phyloP scores from a whole-genome alignment of 2,888 invertebrate genomes.

The Allolobophora icterica region DNA sequence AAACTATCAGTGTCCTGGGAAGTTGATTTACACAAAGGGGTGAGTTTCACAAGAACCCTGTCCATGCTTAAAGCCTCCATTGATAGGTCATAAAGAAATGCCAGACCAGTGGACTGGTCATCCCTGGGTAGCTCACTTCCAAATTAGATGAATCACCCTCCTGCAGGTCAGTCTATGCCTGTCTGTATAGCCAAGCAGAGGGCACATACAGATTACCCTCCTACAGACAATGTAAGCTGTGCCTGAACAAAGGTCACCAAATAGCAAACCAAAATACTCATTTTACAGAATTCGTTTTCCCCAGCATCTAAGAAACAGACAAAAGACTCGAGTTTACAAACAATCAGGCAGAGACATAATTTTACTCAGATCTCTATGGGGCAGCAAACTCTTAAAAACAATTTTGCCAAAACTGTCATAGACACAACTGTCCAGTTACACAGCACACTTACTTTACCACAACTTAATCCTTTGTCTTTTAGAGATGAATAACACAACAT shows the following conservation, averaged over 20 bases:
- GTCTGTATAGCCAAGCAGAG: not conserved
- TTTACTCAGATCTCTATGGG: not conserved
- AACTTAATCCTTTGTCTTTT: no score
- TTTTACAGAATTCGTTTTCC: not conserved
- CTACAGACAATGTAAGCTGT: not conserved
- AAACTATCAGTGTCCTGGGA: not conserved
- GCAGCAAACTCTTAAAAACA: not conserved
- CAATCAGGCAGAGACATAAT: no score
- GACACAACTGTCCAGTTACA: not conserved
- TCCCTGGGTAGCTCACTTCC: not conserved
- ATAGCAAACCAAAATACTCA: conserved; percentile 6
- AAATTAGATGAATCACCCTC: not conserved
- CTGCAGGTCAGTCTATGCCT: not conserved
- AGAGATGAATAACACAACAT: no score
- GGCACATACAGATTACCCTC: not conserved
- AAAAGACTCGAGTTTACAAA: no score
- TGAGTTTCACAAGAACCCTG: not conserved
- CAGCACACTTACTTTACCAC: not conserved
- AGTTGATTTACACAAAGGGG: not conserved
- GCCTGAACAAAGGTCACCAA: not conserved
- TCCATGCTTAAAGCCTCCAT: not conserved
- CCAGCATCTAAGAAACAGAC: no score
- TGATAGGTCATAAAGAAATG: not conserved
- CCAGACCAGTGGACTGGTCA: not conserved
- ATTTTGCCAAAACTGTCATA: not conserved